phyloP scores from a whole-genome alignment of 2,888 invertebrate genomes.

The Rugalucina vietnamica region DNA sequence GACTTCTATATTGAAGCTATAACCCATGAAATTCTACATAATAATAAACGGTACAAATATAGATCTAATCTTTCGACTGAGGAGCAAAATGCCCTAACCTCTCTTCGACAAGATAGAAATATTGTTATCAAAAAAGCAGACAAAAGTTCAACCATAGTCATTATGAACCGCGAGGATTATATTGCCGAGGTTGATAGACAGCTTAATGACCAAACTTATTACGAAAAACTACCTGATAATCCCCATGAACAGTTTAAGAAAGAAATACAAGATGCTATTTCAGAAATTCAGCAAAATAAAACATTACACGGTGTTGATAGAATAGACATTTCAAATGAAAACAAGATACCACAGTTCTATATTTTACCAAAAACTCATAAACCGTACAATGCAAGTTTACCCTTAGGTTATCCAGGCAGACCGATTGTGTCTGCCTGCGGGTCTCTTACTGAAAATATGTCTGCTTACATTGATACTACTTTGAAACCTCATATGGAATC shows the following conservation, averaged over 20 bases:
- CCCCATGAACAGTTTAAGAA: not conserved
- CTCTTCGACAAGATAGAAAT: not conserved
- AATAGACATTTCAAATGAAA: too few species aligned
- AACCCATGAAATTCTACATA: constrained; percentile 27
- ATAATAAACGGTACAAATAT: not conserved
- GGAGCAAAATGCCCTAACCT: constrained; percentile 8
- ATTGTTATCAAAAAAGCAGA: constrained; percentile 31
- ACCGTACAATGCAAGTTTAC: not conserved
- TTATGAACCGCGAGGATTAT: constrained; percentile 27
- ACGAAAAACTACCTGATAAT: not conserved
- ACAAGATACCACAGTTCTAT: not conserved
- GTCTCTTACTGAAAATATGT: not conserved
- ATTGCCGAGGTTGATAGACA: constrained; percentile 15
- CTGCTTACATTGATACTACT: not conserved
- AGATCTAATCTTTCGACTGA: constrained; percentile 14
- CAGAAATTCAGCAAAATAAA: too few species aligned
- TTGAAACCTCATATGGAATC: constrained; percentile 18
- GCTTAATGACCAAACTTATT: constrained; percentile 6
- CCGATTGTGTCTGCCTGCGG: not conserved
- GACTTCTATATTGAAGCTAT: constrained; percentile 36
- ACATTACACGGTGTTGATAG: too few species aligned
- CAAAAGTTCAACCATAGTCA: constrained; percentile 13
- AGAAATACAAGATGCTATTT: not conserved
- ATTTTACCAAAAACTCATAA: not conserved
- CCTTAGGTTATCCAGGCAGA: not conserved